Evolutionary conservation across 2,888 invertebrate genomes (phyloP), one percentile per base, ranked within the genome.

Genomic region (Cheilosia vulpina): DNA sequence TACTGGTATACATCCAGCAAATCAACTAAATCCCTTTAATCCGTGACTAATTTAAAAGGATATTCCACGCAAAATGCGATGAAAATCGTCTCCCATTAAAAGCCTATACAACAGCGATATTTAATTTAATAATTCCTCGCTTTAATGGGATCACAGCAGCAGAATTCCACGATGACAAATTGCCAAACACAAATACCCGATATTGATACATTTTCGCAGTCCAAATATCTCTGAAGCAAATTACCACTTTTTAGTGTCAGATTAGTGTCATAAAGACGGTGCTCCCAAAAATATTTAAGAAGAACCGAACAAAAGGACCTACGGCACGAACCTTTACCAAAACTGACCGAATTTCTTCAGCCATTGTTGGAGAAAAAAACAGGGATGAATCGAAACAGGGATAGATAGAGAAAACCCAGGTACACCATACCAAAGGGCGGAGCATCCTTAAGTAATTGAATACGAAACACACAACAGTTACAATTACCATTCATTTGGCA

Each of bases 371-470:
- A 13, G 4, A 38, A 21, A 17, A 52, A 50, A 66, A 45, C 1
- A 63, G 60, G 57, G 57, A 81, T 69, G 50, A 19, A 38, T 21
- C 31, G 9, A 19, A 21, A 38, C 21, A 50, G 50, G n/a, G 24
- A 21, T 19, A 24, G 27, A 50, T 19, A 24, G 27, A 50, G 17
- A 19, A 17, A 34, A 13, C 17, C 43, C 79, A 73, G 72, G 78
- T 77, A 78, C 63, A 69, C 38, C 6, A 27, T 65, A 65, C 79
- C 43, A n/a, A 55, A 68, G 57, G 85, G 85, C 85, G 85, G 85
- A 85, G 81, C 85, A 27, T 81, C 76, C 72, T 72, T 85, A 81
- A 85, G 85, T 85, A 85, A 85, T 85, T 85, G 85, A 81, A 85
- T 58, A 52, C 50, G 53, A 81, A 85, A 81, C 68, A 79, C 53